Conservation (phyloP, 2,797 vertebrate species). For the Tarsius wallacei region DNA sequence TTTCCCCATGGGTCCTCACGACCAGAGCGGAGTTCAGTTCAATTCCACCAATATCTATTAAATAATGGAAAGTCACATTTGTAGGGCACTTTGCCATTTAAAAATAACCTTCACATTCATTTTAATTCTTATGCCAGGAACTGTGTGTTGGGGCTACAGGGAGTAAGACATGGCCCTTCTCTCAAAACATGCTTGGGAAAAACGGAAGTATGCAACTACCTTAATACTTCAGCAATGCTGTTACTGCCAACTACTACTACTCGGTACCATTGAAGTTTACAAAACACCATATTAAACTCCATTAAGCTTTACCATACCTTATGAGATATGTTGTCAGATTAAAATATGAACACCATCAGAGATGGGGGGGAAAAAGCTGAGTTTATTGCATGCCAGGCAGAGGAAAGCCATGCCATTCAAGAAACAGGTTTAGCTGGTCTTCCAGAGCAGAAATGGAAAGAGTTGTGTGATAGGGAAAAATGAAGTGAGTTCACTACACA, state of each 20-base stretch:
- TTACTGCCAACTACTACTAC: too few species aligned
- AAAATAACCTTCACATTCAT: background rate
- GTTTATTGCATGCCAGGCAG: background rate
- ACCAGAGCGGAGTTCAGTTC: background rate
- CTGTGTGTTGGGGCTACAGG: background rate
- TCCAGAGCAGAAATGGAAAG: background rate
- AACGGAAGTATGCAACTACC: background rate
- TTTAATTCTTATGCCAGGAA: constrained; percentile 19
- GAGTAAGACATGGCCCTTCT: background rate
- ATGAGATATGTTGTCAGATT: background rate
- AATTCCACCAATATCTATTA: background rate
- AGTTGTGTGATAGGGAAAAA: background rate
- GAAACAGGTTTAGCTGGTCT: background rate
- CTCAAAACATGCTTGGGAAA: background rate
- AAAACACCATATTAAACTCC: background rate
- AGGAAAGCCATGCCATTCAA: background rate
- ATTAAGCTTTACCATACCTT: background rate
- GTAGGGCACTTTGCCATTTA: background rate
- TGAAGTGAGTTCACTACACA: background rate
- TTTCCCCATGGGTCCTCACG: background rate
- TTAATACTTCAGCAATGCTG: background rate
- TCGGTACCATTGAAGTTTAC: background rate
- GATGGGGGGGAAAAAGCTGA: background rate
- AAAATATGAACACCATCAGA: background rate
- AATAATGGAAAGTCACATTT: background rate